Percentiles rank a stretch among this genome's conserved stretches.
phyloP scores from a whole-genome alignment of 2,797 vertebrate genomes.

The Garrulus glandarius region DNA sequence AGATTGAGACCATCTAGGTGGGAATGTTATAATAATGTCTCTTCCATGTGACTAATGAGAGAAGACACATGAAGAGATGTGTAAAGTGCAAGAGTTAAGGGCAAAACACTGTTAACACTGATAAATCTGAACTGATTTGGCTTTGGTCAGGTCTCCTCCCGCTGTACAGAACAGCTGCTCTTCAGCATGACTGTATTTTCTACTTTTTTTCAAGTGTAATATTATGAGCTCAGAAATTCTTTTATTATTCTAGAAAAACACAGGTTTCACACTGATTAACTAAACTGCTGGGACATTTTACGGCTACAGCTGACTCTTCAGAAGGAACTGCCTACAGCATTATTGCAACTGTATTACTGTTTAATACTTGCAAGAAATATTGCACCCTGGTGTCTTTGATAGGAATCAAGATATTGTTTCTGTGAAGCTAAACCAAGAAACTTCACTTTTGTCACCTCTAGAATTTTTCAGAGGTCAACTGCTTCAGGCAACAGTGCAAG shows the following conservation, averaged over 20 bases:
- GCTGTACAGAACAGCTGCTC: neutral
- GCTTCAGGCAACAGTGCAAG: neutral
- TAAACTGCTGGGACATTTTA: neutral
- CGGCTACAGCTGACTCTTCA: neutral
- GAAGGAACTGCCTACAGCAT: neutral
- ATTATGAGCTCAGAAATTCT: neutral
- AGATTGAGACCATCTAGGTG: neutral
- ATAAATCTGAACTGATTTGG: conserved; percentile 2
- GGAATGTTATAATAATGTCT: neutral
- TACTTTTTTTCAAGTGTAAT: neutral
- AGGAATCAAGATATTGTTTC: neutral
- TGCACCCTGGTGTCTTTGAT: neutral
- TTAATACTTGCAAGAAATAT: neutral
- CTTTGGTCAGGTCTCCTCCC: neutral
- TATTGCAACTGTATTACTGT: neutral
- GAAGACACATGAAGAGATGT: neutral
- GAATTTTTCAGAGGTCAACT: neutral
- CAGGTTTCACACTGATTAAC: neutral
- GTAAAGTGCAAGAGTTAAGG: neutral
- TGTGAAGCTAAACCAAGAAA: neutral
- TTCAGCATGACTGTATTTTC: neutral
- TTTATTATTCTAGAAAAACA: neutral
- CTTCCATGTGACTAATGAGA: neutral
- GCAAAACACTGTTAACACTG: neutral
- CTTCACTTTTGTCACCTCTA: neutral